A percentile compares a stretch with the other conserved stretches of the same genome.
Conservation (phyloP, 2,888 invertebrate genomes). For the Tromatobia lineatoria region DNA sequence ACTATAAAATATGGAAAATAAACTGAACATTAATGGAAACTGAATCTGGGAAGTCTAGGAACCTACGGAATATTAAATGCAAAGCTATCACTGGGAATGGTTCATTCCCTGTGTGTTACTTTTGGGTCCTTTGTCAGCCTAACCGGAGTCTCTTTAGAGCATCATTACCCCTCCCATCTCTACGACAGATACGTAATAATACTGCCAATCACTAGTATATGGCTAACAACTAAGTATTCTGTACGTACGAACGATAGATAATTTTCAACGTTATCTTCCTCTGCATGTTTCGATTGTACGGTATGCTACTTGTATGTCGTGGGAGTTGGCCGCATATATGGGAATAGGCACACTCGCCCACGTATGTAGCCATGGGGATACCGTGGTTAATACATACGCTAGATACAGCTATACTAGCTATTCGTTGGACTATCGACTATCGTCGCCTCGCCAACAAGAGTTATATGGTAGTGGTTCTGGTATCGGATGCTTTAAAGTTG, state of each 20-base stretch:
- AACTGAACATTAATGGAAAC: no score
- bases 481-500: background rate
- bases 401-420: conserved; percentile 12
- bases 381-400: background rate
- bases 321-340: background rate
- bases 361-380: conserved; percentile 1
- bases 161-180: background rate
- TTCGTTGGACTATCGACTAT: conserved; percentile 45
- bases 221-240: background rate
- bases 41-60: no score
- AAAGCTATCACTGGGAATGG: no score
- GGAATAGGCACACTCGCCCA: background rate
- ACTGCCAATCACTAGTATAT: background rate
- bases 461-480: background rate
- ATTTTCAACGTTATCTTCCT: background rate
- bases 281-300: background rate
- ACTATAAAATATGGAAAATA: no score
- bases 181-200: background rate
- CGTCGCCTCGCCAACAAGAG: conserved; percentile 3
- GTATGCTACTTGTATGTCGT: background rate
- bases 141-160: background rate
- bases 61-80: no score
- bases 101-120: background rate
- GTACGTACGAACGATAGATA: background rate
- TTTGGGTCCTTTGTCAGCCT: conserved; percentile 4